These are phyloP conservation scores for Chrysolina oricalcia DNA, from an alignment of 2,888 invertebrate species.

Conservation along the genomic window DNA sequence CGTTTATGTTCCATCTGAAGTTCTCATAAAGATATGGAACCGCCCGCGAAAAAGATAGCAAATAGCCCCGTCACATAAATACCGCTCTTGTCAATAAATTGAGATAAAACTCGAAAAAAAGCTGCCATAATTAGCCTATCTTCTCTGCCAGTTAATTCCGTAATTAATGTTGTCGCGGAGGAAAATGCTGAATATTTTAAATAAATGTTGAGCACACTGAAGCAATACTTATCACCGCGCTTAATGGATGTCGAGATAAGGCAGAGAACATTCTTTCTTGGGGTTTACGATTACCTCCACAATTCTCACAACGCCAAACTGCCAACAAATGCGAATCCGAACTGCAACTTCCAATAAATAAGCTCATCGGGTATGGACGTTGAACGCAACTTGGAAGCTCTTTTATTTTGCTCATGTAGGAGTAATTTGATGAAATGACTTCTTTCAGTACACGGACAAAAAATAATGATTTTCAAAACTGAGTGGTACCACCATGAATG, in stretches of 20 bases:
- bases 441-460: no score
- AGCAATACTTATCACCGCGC: slow-evolving; percentile 37
- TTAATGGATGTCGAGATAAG: slow-evolving; percentile 46
- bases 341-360: slow-evolving; percentile 32
- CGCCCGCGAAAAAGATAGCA: slow-evolving; percentile 44
- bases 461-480: no score
- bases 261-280: slow-evolving; percentile 41
- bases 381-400: background rate
- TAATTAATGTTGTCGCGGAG: slow-evolving; percentile 43
- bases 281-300: slow-evolving; percentile 39
- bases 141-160: slow-evolving; percentile 45
- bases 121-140: slow-evolving; percentile 46
- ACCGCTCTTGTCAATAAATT: slow-evolving; percentile 34
- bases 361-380: slow-evolving; percentile 21
- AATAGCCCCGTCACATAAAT: slow-evolving; percentile 22
- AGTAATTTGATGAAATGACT: background rate
- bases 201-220: slow-evolving; percentile 38
- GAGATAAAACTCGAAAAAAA: slow-evolving; percentile 42
- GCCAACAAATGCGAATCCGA: slow-evolving; percentile 25
- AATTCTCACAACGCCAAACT: slow-evolving; percentile 38
- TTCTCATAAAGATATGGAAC: slow-evolving; percentile 43
- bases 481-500: no score
- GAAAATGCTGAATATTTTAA: slow-evolving; percentile 45
- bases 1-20: slow-evolving; percentile 39
- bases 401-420: background rate